Conservation (phyloP, 1,140 invertebrate species). For the Ceratina calcarata region DNA sequence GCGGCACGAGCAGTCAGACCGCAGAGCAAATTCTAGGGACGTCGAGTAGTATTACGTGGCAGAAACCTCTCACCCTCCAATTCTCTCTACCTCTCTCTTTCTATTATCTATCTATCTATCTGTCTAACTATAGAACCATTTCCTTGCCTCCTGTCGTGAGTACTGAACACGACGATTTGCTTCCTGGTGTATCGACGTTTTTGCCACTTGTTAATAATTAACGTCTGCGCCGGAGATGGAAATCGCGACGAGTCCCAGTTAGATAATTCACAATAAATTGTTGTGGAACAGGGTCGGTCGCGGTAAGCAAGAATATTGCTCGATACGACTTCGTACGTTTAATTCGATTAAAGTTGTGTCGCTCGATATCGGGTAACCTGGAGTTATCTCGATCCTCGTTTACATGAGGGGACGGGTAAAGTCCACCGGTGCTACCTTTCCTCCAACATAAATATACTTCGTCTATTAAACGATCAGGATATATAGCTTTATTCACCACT, state of each 20-base stretch:
- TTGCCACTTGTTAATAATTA: too few relatives aligned
- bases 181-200: too few relatives aligned
- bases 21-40: conserved; percentile 76
- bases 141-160: conserved; percentile 16
- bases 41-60: conserved; percentile 63
- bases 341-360: conserved; percentile 62
- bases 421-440: conserved; percentile 8
- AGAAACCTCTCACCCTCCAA: conserved; percentile 29
- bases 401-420: conserved; percentile 36
- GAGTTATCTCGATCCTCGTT: conserved; percentile 49
- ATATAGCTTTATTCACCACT: conserved; percentile 55
- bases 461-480: conserved; percentile 57
- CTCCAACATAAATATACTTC: conserved; percentile 46
- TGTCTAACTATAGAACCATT: neutral
- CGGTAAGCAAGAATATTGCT: too few relatives aligned
- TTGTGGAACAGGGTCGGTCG: too few relatives aligned
- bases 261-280: too few relatives aligned
- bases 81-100: neutral
- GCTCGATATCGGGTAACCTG: conserved; percentile 47
- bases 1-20: conserved; percentile 73
- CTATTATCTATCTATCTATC: neutral
- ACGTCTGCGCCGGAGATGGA: too few relatives aligned
- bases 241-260: too few relatives aligned
- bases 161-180: too few relatives aligned
- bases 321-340: conserved; percentile 12